These are phyloP conservation scores for Brachionus calyciflorus DNA, from an alignment of 1,140 invertebrate genomes.

Conservation along the genomic window DNA sequence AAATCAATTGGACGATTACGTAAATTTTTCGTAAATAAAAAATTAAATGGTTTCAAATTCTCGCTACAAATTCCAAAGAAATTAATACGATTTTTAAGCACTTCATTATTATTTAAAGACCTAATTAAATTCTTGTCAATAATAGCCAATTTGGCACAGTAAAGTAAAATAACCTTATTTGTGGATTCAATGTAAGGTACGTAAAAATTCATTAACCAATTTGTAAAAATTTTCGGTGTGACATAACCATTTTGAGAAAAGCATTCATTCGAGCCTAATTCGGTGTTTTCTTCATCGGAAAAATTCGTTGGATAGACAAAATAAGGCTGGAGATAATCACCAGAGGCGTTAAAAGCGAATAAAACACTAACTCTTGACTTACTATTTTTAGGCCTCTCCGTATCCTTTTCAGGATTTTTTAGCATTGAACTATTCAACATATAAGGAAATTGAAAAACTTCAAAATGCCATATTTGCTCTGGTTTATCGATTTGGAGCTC, in stretches of 20 bases:
- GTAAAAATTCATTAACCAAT: not conserved
- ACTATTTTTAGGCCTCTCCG: not conserved
- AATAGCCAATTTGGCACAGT: not conserved
- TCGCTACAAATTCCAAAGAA: not conserved
- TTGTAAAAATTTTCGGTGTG: not conserved
- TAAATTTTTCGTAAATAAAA: slow-evolving; percentile 5
- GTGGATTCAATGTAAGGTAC: not conserved
- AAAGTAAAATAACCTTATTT: not conserved
- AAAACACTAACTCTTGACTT: slow-evolving; percentile 27
- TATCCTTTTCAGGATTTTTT: not conserved
- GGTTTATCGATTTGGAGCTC: not conserved
- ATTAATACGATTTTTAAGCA: not conserved
- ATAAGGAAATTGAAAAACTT: slow-evolving; percentile 6
- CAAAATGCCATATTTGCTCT: slow-evolving; percentile 14
- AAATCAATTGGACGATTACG: not conserved
- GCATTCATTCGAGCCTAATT: not conserved
- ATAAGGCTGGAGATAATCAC: slow-evolving; percentile 25
- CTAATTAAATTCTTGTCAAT: not conserved
- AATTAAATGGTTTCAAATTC: not conserved
- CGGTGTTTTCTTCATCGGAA: not conserved
- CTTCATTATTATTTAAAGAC: not conserved
- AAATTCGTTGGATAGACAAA: slow-evolving; percentile 20
- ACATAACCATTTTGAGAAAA: not conserved
- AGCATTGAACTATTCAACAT: not conserved
- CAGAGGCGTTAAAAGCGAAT: not conserved